Conservation (phyloP, 2,113 vertebrate species). For the Pygoscelis antarcticus region DNA sequence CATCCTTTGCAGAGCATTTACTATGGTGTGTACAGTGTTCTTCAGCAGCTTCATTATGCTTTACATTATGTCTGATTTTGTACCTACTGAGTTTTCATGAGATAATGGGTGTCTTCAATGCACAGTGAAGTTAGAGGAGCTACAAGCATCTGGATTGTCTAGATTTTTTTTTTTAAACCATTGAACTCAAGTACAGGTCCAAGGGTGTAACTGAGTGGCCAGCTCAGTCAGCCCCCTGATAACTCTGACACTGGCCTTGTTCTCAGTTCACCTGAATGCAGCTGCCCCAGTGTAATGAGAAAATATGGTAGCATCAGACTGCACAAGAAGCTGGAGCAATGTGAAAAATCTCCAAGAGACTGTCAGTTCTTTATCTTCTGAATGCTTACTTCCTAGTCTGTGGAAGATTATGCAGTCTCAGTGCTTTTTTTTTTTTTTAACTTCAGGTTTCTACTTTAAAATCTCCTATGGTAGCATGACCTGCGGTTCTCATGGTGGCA, state of each 20-base stretch:
- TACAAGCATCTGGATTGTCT: background rate
- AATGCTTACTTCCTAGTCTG: background rate
- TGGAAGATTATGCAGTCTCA: background rate
- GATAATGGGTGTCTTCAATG: background rate
- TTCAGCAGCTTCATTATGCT: background rate
- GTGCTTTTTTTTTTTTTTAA: background rate
- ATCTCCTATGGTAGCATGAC: background rate
- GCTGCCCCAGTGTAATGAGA: background rate
- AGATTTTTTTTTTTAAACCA: background rate
- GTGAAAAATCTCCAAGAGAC: background rate
- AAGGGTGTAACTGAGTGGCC: background rate
- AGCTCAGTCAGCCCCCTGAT: background rate
- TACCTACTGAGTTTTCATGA: background rate
- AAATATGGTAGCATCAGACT: background rate
- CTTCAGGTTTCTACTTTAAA: background rate
- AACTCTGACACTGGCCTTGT: background rate
- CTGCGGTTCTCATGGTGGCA: background rate
- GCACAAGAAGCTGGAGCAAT: background rate
- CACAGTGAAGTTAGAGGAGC: background rate
- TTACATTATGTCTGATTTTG: background rate
- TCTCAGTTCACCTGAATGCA: background rate
- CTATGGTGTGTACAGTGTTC: accelerated
- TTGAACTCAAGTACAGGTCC: background rate
- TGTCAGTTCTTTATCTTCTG: background rate
- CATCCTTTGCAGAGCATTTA: background rate